Evolutionary conservation across 2,888 invertebrate genomes (phyloP).

Genomic region (Pheosia tremula): DNA sequence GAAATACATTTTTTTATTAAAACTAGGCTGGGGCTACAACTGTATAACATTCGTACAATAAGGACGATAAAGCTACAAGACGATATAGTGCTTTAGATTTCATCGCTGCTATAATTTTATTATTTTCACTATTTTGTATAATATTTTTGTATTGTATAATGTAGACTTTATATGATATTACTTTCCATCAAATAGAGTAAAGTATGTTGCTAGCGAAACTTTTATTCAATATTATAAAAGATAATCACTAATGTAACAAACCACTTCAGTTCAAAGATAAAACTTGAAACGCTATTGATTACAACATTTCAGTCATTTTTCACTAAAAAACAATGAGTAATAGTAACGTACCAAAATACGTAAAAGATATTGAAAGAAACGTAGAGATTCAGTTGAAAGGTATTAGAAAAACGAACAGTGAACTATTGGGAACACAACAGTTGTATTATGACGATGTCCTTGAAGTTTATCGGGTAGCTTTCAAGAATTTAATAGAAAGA

Average conservation of each 20-base stretch:
- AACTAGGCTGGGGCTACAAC: no score
- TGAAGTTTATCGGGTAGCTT: conserved; percentile 69
- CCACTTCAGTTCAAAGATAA: conserved; percentile 35
- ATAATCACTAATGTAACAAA: conserved; percentile 67
- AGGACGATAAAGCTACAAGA: no score
- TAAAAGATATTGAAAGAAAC: conserved; percentile 59
- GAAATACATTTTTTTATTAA: no score
- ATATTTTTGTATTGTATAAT: no score
- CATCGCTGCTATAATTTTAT: no score
- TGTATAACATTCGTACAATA: no score
- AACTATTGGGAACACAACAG: conserved; percentile 62
- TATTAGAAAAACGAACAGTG: conserved; percentile 52
- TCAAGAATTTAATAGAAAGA: conserved; percentile 57
- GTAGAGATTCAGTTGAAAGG: conserved; percentile 52
- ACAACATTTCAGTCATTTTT: not conserved
- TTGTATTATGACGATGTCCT: conserved; percentile 61
- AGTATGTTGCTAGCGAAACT: no score
- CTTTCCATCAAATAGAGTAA: no score
- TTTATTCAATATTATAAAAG: conserved; percentile 16
- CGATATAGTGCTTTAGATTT: no score
- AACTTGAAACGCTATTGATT: not conserved
- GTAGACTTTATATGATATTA: no score
- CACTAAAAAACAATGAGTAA: conserved; percentile 18
- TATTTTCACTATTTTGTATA: no score
- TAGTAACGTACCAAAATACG: conserved; percentile 56